Base-by-base conservation (phyloP, 2,113 vertebrate genomes). In the Neofelis nebulosa region DNA sequence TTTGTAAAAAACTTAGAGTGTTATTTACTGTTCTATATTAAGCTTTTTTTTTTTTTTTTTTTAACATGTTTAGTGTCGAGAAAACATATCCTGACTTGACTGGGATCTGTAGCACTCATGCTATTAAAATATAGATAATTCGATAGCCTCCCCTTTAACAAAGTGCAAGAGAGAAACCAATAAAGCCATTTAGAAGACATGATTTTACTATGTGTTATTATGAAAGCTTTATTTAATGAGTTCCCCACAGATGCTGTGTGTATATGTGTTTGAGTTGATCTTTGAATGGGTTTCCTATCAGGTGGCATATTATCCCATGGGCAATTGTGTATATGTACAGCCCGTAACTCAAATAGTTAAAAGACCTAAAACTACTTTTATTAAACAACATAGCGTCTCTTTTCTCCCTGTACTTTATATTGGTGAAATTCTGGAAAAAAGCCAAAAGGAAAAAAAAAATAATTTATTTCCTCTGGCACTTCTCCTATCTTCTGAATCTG, bases 1-100 rank as follows among this genome's bases (percentile, higher is more conserved):
- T 92, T 80, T 73, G 3, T 50, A 93, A 91, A 78, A 78, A 96
- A n/a, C 4, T 68, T 33, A 73, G 38, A 36, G 10, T 80, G 11
- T 91, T 81, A 92, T 96, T 97, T 96, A 66, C 45, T 45, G 25
- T 83, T 92, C 83, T 94, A 90, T 84, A 90, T 96, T 92, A 74
- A 96, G 85, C 66, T 16, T 31, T 82, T 61, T 45, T 45, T 38
- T 31, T 82, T 57, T 38, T 38, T 38, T 61, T 61, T 61, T 80
- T 80, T 68, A 71, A 31, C 45, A 19, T 66, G 18, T 29, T 92
- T 97, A 78, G 83, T 87, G 89, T 84, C 27, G 87, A 80, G 66
- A 50, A 95, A 96, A 88, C 9, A 61, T 68, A 89, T n/a, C n/a
- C 55, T 83, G 61, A 33, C 19, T 69, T 89, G 52, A 78, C 19